These are phyloP conservation scores for Hypomecis punctinalis DNA, from an alignment of 2,888 invertebrate species.

Conservation along the genomic window DNA sequence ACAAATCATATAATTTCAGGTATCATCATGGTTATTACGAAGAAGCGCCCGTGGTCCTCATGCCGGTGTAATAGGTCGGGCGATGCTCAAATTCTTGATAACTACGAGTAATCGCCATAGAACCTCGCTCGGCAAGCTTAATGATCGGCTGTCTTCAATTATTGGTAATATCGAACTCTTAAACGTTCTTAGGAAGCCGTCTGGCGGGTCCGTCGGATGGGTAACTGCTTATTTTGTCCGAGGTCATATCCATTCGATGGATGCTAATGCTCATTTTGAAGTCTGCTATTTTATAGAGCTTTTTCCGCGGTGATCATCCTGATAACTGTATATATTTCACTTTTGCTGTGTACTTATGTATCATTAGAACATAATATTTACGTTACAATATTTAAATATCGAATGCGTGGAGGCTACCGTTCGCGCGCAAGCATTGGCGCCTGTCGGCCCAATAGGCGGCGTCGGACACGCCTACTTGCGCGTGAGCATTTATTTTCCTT, in stretches of 20 bases:
- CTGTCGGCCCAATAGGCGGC: conserved; percentile 72
- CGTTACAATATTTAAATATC: conserved; percentile 44
- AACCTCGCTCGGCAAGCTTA: conserved; percentile 76
- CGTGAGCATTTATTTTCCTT: conserved; percentile 38
- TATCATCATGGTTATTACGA: conserved; percentile 84
- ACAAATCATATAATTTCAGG: conserved; percentile 84
- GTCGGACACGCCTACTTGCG: conserved; percentile 70
- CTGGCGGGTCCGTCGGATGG: conserved; percentile 60
- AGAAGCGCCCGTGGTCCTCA: conserved; percentile 77
- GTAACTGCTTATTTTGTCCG: conserved; percentile 58
- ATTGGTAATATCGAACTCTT: conserved; percentile 81
- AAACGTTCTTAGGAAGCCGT: conserved; percentile 81
- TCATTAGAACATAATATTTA: conserved; percentile 31
- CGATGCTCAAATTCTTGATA: conserved; percentile 81
- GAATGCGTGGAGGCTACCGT: conserved; percentile 65
- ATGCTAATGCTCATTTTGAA: conserved; percentile 38
- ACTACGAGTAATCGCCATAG: conserved; percentile 83
- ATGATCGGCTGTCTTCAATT: conserved; percentile 79
- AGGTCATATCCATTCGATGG: conserved; percentile 58
- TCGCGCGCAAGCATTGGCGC: conserved; percentile 81
- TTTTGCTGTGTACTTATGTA: conserved; percentile 6
- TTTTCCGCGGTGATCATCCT: conserved; percentile 2
- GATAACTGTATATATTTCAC: background rate
- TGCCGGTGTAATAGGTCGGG: conserved; percentile 76
- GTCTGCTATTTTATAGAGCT: conserved; percentile 19